These are phyloP conservation scores for Sinhomidia bicolor DNA, from an alignment of 2,888 invertebrate genomes.

Conservation along the genomic window DNA sequence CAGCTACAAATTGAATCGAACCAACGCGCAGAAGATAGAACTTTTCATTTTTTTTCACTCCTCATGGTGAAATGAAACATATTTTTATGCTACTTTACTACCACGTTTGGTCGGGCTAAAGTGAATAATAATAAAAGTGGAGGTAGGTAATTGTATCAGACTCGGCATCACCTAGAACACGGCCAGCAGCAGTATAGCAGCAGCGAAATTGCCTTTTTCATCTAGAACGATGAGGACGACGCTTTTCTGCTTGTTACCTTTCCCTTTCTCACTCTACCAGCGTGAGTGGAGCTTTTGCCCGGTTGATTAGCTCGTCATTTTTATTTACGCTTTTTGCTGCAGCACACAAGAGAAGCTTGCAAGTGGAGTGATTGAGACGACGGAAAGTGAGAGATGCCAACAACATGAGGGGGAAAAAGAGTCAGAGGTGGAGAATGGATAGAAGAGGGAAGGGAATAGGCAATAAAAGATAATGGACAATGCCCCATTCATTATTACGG, in stretches of 20 bases:
- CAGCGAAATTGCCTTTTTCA: neutral
- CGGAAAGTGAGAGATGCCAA: neutral
- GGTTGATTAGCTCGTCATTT: constrained; percentile 24
- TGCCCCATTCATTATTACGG: constrained; percentile 17
- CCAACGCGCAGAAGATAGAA: neutral
- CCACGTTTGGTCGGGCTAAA: neutral
- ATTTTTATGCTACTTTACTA: neutral
- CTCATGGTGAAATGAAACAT: neutral
- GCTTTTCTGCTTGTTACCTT: neutral
- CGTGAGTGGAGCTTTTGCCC: neutral
- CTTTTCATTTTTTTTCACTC: neutral
- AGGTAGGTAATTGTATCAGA: constrained; percentile 36
- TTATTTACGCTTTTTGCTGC: neutral
- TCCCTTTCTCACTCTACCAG: too few species aligned
- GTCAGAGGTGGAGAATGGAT: neutral
- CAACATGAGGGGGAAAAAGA: neutral
- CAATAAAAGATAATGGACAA: constrained; percentile 42
- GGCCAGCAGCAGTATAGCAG: neutral
- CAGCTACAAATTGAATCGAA: constrained; percentile 28
- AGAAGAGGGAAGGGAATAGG: neutral
- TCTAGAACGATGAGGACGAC: neutral
- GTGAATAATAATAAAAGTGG: constrained; percentile 16
- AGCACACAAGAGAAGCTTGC: neutral
- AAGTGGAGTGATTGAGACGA: neutral
- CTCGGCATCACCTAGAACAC: neutral